Conservation (phyloP, 2,888 invertebrate genomes). For the Oxycera nigricornis region DNA sequence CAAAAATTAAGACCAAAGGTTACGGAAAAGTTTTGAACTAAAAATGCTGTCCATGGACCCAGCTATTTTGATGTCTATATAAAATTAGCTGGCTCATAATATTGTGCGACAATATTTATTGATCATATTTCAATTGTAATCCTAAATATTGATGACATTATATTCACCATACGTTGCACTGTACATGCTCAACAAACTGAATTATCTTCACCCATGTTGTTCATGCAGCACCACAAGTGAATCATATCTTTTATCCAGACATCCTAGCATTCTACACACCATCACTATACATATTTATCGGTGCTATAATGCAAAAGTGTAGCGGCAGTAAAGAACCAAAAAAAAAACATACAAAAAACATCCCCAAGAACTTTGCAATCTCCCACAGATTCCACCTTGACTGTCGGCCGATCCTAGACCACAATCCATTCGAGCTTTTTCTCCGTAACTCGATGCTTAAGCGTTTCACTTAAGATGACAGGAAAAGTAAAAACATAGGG, state of each 20-base stretch:
- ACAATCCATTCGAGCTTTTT: slow-evolving; percentile 31
- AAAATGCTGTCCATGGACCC: too few relatives aligned
- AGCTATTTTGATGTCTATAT: too few relatives aligned
- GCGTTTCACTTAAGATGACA: slow-evolving; percentile 40
- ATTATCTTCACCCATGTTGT: slow-evolving; percentile 1
- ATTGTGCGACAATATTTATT: too few relatives aligned
- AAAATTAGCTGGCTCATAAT: too few relatives aligned
- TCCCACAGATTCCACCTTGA: background rate
- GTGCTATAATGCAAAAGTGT: slow-evolving; percentile 19
- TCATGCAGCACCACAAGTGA: slow-evolving; percentile 23
- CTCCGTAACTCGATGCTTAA: slow-evolving; percentile 31
- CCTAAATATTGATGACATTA: too few relatives aligned
- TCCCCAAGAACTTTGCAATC: background rate
- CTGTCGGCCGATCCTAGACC: slow-evolving; percentile 12
- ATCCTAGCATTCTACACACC: background rate
- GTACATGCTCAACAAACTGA: slow-evolving; percentile 4
- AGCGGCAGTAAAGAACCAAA: background rate
- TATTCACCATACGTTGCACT: background rate
- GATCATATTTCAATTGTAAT: too few relatives aligned
- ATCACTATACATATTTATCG: slow-evolving; percentile 25
- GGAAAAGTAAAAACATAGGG: slow-evolving; percentile 37
- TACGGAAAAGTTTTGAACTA: too few relatives aligned
- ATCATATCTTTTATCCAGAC: slow-evolving; percentile 31
- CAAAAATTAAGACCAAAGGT: too few relatives aligned
- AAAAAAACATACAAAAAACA: too few relatives aligned